Evolutionary conservation across 2,113 vertebrate genomes (phyloP).

Genomic region (Caloenas nicobarica): DNA sequence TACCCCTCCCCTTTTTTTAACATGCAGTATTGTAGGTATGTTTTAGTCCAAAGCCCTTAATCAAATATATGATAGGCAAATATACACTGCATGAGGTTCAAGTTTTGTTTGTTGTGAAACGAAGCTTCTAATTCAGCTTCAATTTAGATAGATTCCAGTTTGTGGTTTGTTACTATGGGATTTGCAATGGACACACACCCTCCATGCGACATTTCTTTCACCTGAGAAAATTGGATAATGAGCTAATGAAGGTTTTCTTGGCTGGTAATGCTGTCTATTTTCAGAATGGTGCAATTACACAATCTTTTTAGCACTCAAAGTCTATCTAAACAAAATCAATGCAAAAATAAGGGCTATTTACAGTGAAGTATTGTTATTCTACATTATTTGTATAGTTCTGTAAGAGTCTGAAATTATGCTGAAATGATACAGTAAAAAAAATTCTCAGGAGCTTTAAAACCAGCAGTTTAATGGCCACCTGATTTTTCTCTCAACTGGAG

Average conservation of each 20-base stretch:
- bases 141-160: conserved; percentile 32
- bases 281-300: conserved; percentile 38
- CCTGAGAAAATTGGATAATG: conserved; percentile 56
- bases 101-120: neutral
- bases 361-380: neutral
- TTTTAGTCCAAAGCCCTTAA: neutral
- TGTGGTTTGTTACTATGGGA: conserved; percentile 46
- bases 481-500: conserved; percentile 10
- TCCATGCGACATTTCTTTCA: conserved; percentile 40
- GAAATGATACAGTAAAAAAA: neutral
- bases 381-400: neutral
- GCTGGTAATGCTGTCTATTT: conserved; percentile 22
- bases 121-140: conserved; percentile 11
- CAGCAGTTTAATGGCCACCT: neutral
- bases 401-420: neutral
- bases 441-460: neutral
- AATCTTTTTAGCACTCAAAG: neutral
- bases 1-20: neutral
- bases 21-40: neutral
- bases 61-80: neutral
- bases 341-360: conserved; percentile 21
- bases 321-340: conserved; percentile 18
- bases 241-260: conserved; percentile 62
- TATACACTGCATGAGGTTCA: neutral
- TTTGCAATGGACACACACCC: conserved; percentile 35